Conservation (phyloP, 2,113 vertebrate species). For the Silurus meridionalis region DNA sequence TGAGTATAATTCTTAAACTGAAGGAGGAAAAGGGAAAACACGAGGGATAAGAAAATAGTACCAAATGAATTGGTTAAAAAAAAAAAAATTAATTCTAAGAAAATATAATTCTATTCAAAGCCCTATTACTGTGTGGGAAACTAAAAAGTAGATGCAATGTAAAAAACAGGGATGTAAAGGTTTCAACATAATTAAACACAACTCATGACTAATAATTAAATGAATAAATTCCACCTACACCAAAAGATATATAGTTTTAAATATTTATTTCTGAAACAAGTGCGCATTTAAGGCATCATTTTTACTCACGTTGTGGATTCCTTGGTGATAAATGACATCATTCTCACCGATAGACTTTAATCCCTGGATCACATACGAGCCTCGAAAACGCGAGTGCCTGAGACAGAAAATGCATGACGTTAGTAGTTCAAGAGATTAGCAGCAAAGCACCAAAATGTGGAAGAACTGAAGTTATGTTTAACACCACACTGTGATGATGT, state of each 20-base stretch:
- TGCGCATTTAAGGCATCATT: background rate
- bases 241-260: background rate
- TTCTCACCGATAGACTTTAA: conserved; percentile 88
- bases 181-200: background rate
- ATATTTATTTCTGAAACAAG: too few species aligned
- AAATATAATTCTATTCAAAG: background rate
- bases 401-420: conserved; percentile 48
- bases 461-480: background rate
- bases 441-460: background rate
- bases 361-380: conserved; percentile 88
- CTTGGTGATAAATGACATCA: conserved; percentile 89
- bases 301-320: conserved; percentile 84
- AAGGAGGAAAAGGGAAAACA: background rate
- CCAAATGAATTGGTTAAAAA: background rate
- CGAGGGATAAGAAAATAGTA: background rate
- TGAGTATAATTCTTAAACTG: conserved; percentile 90
- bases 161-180: background rate
- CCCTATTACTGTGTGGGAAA: background rate
- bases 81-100: background rate
- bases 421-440: too few species aligned
- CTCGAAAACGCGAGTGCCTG: conserved; percentile 90
- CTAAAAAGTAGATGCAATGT: background rate
- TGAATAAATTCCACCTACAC: background rate
- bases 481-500: background rate
- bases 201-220: background rate